Conservation (phyloP, 2,888 invertebrate genomes). For the Acrobasis repandana region DNA sequence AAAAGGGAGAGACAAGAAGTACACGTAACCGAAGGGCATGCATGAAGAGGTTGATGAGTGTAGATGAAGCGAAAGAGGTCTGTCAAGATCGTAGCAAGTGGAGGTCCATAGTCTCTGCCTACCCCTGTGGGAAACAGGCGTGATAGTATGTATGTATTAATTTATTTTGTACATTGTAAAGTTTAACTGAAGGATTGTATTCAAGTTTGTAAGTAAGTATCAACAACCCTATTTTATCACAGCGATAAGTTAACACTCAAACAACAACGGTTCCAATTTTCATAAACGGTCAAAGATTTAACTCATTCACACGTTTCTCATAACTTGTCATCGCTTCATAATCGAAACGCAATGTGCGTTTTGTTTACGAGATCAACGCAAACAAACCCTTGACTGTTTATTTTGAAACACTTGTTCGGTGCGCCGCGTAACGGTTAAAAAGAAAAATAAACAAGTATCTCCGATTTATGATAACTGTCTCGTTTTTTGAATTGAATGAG, state of each 20-base stretch:
- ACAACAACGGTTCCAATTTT: background rate
- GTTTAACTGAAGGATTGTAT: no score
- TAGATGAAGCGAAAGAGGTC: no score
- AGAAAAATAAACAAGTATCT: conserved; percentile 54
- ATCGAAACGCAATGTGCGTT: conserved; percentile 52
- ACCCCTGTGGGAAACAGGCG: no score
- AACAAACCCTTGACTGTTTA: conserved; percentile 62
- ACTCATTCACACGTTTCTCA: conserved; percentile 33
- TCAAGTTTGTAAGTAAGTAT: no score
- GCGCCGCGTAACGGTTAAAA: conserved; percentile 43
- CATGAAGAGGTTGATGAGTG: no score
- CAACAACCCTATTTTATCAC: no score
- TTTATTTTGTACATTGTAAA: no score
- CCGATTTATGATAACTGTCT: conserved; percentile 48
- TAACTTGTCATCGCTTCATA: conserved; percentile 57
- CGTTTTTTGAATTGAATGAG: conserved; percentile 36
- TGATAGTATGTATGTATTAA: no score
- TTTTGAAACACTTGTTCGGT: conserved; percentile 60
- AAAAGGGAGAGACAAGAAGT: no score
- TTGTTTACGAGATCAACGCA: conserved; percentile 62
- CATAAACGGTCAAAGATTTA: conserved; percentile 7
- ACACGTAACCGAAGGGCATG: no score
- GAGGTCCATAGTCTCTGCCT: no score
- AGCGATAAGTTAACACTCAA: background rate
- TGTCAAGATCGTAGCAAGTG: no score